Evolutionary conservation across 2,113 vertebrate species (phyloP).

Genomic region (Sebastes schlegelii): DNA sequence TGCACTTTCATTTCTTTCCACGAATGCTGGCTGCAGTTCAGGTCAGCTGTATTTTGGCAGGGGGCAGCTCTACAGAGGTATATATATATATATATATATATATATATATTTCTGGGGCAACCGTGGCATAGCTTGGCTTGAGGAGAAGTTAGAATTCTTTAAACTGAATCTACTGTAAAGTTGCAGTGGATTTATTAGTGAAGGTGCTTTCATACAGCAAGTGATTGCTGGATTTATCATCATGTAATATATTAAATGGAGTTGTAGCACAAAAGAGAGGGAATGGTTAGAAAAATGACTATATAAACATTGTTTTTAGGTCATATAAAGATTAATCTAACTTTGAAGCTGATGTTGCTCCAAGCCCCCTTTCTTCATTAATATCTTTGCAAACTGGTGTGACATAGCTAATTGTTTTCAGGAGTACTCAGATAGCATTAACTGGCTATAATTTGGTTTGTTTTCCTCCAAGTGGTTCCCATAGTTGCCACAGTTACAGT

Average conservation of each 20-base stretch:
- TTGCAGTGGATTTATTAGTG: not conserved
- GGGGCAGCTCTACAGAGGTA: conserved; percentile 18
- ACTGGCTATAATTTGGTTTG: not conserved
- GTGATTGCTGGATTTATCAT: not conserved
- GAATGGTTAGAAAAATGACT: not conserved
- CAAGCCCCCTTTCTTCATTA: not conserved
- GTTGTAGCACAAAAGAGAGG: not conserved
- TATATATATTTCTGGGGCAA: conserved; percentile 9
- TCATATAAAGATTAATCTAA: not conserved
- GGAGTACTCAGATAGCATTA: not conserved
- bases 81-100: conserved; percentile 5
- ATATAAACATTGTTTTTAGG: not conserved
- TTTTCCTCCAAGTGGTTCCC: not conserved
- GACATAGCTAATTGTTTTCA: not conserved
- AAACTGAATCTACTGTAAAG: not conserved
- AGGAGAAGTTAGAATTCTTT: conserved; percentile 17
- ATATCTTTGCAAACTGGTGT: not conserved
- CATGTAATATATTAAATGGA: not conserved
- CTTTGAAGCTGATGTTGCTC: not conserved
- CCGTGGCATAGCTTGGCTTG: not conserved
- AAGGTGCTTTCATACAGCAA: not conserved
- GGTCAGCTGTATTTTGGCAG: conserved; percentile 40
- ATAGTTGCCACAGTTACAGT: not conserved
- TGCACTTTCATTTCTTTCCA: conserved; percentile 27
- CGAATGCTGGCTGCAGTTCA: not conserved